Base-by-base conservation (phyloP, 1,140 invertebrate species). In the Ceratina australensis region DNA sequence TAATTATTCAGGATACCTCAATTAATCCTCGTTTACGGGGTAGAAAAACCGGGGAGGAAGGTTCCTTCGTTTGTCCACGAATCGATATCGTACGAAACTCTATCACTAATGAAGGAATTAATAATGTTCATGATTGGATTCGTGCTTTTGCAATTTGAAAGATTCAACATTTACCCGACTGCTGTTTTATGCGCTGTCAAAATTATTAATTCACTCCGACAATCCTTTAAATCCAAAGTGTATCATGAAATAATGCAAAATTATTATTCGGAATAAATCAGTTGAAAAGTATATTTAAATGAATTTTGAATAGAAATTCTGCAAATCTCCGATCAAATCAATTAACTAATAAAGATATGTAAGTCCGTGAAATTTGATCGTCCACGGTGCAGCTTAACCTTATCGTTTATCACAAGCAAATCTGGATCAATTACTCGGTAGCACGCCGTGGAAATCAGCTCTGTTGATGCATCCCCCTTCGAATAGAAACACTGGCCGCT, bases 401-500 rank as follows among this genome's bases (percentile, higher is more conserved):
- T 20, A 20, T 65, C 50, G 16, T 13, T 18, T 74, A 24, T 66
- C 33, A 16, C 18, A 26, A 16, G 16, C 5, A 66, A 54, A 65
- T 56, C 61, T 54, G n/a, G 49, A 54, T 65, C 72, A 54, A 64
- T 64, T 65, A 24, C 22, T 16, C 16, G 10, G 8, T 16, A 26
- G 7, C 10, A 42, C 2, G n/a, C 4, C 7, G 20, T 1, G 54
- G 20, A 61, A 42, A 73, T 56, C 60, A 64, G 60, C n/a, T 64
- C 26, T 56, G 60, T 73, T 65, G 60, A 56, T 61, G 20, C 24
- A 18, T 73, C 67, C 50, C 61, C 56, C 50, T 8, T 20, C 28
- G 18, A 68, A 66, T 49, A 60, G 49, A 73, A 83, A 60, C 80
- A 69, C 64, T 33, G 50, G 52, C 59, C 80, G 65, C 65, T 66